Base-by-base conservation (phyloP, 2,797 vertebrate species). In the Echiichthys vipera region DNA sequence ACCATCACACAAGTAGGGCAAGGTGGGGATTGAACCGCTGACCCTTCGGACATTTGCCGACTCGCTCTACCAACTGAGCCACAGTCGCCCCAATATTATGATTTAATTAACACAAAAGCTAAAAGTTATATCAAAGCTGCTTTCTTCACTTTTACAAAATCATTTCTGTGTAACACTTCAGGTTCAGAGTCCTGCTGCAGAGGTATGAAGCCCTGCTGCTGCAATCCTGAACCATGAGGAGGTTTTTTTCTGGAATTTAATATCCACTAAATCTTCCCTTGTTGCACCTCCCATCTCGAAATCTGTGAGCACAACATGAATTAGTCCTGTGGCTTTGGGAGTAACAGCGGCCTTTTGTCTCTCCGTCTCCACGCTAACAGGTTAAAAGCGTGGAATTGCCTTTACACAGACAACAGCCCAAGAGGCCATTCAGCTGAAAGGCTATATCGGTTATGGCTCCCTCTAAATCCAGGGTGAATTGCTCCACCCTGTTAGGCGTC, bases 351-450 rank as follows among this genome's bases (percentile, higher is more conserved):
- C 18, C 55, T n/a, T 47, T 18, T 24, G 10, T 56, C 24, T 42
- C 8, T 59, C 36, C 51, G 17, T 49, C 64, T 47, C 50, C 46
- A 53, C 63, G 7, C 37, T 64, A 36, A 67, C 66, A 49, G 67
- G 63, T 65, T 71, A 67, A 66, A 47, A 53, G 62, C 63, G 18
- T 7, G 4, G 40, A 62, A 80, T 39, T 65, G 65, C 68, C 54
- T 81, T 84, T 59, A n/a, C 42, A 61, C 62, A 54, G 71, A 34
- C 34, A 55, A 2, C 46, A 40, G 68, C 84, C 84, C 85, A 24
- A 76, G 88, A 85, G 83, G 76, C 82, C 88, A 82, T 65, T 88
- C 65, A 63, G 73, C 65, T 37, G 24, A 62, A 71, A 75, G 75
- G 51, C 71, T 79, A 10, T 43, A 77, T 77, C n/a, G 65, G 78